Conservation (phyloP, 1,140 invertebrate genomes). For the Drosophila saltans region DNA sequence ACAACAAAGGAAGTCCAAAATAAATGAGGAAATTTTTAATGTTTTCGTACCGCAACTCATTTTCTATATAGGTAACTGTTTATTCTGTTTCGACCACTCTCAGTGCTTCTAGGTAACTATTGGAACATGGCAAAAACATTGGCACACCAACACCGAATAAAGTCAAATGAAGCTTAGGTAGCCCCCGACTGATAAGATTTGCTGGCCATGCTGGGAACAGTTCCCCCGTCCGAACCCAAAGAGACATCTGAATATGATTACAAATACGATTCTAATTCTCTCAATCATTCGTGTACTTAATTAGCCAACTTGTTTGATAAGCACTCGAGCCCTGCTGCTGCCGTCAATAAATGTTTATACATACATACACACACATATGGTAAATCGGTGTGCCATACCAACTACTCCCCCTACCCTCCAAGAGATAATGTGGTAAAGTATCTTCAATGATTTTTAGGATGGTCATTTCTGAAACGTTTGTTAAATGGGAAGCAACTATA, state of each 20-base stretch:
- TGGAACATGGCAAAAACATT: constrained; percentile 29
- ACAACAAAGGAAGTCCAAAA: constrained; percentile 77
- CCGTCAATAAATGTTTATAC: constrained; percentile 10
- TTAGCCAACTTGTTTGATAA: constrained; percentile 51
- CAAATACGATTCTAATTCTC: constrained; percentile 10
- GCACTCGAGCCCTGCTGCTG: constrained; percentile 40
- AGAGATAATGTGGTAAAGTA: background rate
- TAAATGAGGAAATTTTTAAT: constrained; percentile 70
- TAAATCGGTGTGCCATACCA: background rate
- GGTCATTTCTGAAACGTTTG: background rate
- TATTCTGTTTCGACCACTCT: constrained; percentile 16
- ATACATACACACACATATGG: constrained; percentile 5
- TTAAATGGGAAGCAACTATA: too few relatives aligned
- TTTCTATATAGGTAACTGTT: constrained; percentile 12
- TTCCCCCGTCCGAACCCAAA: background rate
- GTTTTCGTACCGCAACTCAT: constrained; percentile 72
- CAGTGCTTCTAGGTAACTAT: constrained; percentile 42
- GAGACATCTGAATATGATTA: background rate
- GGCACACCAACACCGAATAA: constrained; percentile 13
- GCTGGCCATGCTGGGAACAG: constrained; percentile 34
- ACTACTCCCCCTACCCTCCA: background rate
- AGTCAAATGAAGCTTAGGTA: constrained; percentile 50
- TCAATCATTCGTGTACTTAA: constrained; percentile 33
- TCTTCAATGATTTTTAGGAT: background rate
- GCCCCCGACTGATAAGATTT: constrained; percentile 47